These are phyloP conservation scores for Caenorhabditis imperialis DNA, from an alignment of 2,888 invertebrate genomes.

Conservation along the genomic window DNA sequence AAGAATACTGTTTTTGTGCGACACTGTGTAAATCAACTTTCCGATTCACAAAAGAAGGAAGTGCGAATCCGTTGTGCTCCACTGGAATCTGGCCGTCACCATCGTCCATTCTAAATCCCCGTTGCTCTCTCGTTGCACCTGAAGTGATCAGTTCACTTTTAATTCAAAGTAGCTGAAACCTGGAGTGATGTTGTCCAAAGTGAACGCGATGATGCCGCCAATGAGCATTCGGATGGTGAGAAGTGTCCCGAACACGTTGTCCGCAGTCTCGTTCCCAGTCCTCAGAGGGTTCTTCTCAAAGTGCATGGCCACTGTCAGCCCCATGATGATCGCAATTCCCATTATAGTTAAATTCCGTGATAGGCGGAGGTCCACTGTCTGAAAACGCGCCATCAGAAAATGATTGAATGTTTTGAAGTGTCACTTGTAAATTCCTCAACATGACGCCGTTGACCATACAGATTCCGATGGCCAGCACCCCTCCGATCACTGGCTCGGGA, in stretches of 20 bases:
- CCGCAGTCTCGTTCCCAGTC: conserved; percentile 54
- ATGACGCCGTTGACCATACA: conserved; percentile 70
- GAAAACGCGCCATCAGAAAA: conserved; percentile 1
- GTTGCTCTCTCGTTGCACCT: conserved; percentile 66
- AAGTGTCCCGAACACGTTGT: conserved; percentile 70
- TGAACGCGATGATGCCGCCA: conserved; percentile 79
- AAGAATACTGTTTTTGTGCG: conserved; percentile 1
- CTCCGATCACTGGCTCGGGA: conserved; percentile 71
- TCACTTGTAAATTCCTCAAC: conserved; percentile 65
- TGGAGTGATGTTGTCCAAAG: conserved; percentile 77
- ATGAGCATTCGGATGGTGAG: conserved; percentile 77
- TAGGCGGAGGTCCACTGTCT: conserved; percentile 59
- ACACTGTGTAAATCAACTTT: background rate
- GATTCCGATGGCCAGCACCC: conserved; percentile 70
- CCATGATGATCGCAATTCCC: conserved; percentile 66
- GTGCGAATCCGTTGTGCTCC: conserved; percentile 33
- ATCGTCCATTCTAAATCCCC: conserved; percentile 60
- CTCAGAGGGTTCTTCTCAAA: conserved; percentile 59
- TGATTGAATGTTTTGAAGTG: background rate
- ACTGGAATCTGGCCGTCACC: conserved; percentile 20
- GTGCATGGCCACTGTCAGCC: conserved; percentile 63
- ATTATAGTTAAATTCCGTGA: conserved; percentile 68
- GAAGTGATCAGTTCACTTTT: too few species aligned
- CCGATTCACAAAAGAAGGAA: conserved; percentile 34
- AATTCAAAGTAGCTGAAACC: too few species aligned